Evolutionary conservation across 2,113 vertebrate species (phyloP), one percentile per base, ranked within the genome.

Genomic region (Pleuronectes platessa): DNA sequence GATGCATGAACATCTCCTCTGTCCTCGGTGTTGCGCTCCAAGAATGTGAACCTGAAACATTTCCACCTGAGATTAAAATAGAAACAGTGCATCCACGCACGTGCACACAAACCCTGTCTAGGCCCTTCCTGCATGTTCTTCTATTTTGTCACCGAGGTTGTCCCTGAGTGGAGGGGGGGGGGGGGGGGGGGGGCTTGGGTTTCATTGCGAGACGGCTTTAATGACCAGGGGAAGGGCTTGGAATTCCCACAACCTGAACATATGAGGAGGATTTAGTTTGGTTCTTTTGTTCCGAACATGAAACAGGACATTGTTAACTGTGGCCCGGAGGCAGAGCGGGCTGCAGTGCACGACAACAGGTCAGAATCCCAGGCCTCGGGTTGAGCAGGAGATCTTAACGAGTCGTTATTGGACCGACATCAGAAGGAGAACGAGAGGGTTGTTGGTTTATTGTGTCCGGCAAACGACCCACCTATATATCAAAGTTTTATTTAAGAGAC

Each of bases 131-230:
- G 68, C 40, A 11, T 26, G 17, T 8, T 67, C 68, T n/a, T 71
- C 58, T 31, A 31, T 71, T 68, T 23, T 76, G 78, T 71, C 45
- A 75, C 56, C 69, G 59, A 59, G 75, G 68, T 75, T 61, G 56
- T 85, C 75, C 59, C 59, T 62, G 49, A 73, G 83, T 81, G 74
- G 82, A 86, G 83, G 24, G 24, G 24, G 24, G 24, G 24, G 24
- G 24, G 24, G 24, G 24, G 24, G 24, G 24, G 24, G 24, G 24
- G 87, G 76, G 82, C 54, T 91, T 85, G 83, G 80, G 86, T 94
- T 93, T 92, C 89, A 92, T 92, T 91, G 87, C 42, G 8, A 73
- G 83, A 35, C 63, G 37, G 84, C 55, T 91, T 91, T 92, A 92
- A 93, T 89, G 88, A 84, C 59, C 71, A 71, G 68, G 68, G 79